Evolutionary conservation across 2,888 invertebrate genomes (phyloP), one percentile per base, ranked within the genome.

Genomic region (Hanleya hanleyi): DNA sequence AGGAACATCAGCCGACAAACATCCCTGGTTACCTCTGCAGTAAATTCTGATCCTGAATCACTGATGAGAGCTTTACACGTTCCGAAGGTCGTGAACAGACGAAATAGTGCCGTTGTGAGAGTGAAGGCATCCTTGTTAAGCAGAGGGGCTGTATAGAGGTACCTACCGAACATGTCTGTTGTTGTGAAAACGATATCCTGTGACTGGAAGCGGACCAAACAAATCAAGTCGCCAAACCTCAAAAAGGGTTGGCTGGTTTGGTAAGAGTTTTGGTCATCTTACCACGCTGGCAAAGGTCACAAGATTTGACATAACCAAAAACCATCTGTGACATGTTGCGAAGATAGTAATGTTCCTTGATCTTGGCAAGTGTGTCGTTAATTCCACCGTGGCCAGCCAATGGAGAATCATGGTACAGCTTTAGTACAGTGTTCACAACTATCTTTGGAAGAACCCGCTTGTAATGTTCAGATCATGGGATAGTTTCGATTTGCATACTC

Each of bases 341-440:
- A 36, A 69, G 61, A 38, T 9, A 69, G 32, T 33, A 69, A 61
- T 69, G 69, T 51, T 57, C 41, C 41, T 22, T 47, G 6, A 72
- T 61, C 32, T n/a, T 47, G 33, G 67, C 72, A 22, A 72, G 32
- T 6, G 68, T 72, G 47, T 62, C 35, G 22, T 72, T 32, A 22
- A 64, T 68, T 33, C 62, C 68, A 2, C 68, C 36, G n/a, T 72
- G 72, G 18, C 68, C 72, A n/a, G 49, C 72, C 7, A 68, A n/a
- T 29, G 64, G 68, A 36, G 64, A 64, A 7, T 68, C 51, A 47
- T 68, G 72, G 51, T 26, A 49, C 9, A 47, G 33, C 26, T 41
- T 32, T 47, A 72, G 29, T 26, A 67, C 29, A 26, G 36, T n/a
- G 18, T 51, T 38, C 38, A 68, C 36, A 22, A 68, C n/a, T 26